Evolutionary conservation across 2,888 invertebrate species (phyloP), one percentile per base, ranked within the genome.

Genomic region (Apocheima hispidaria): DNA sequence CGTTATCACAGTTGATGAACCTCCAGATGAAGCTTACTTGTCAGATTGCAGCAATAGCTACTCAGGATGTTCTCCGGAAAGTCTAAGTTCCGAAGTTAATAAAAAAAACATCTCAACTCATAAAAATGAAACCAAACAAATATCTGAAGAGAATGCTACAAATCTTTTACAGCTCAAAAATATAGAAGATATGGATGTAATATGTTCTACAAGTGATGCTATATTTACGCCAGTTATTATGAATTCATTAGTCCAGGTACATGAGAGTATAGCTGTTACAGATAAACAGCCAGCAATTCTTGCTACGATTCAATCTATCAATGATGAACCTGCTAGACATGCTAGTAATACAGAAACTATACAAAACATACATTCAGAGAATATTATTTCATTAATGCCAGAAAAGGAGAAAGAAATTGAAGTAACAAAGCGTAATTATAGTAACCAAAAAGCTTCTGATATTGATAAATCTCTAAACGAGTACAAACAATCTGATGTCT

Each of bases 131-230:
- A 78, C 84, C 10, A 77, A 77, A 61, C 81, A 84, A 56, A 71
- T 86, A 60, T 81, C 83, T 23, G 77, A 87, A 68, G 74, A 83
- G 72, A 77, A 78, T 10, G 43, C 52, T 30, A 23, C 6, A 26
- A 20, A 58, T 44, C 9, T 9, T 44, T 36, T 36, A 41, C 26
- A 54, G 16, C 2, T 28, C 5, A 41, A 26, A 33, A 20, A 49
- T 14, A 26, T n/a, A 48, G 52, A 41, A 35, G 23, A 43, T 36
- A 41, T 20, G 18, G n/a, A 51, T 40, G 20, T 51, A 2, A 18
- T 48, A 35, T 23, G 21, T 50, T 26, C 23, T 28, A 16, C 51
- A 23, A 28, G 20, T 50, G 12, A 35, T 33, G 21, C 2, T 20
- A 14, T 14, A n/a, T 48, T 10, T 30, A 16, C 33, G 4, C 36